Base-by-base conservation (phyloP, 1,140 invertebrate genomes). In the Steinernema feltiae region DNA sequence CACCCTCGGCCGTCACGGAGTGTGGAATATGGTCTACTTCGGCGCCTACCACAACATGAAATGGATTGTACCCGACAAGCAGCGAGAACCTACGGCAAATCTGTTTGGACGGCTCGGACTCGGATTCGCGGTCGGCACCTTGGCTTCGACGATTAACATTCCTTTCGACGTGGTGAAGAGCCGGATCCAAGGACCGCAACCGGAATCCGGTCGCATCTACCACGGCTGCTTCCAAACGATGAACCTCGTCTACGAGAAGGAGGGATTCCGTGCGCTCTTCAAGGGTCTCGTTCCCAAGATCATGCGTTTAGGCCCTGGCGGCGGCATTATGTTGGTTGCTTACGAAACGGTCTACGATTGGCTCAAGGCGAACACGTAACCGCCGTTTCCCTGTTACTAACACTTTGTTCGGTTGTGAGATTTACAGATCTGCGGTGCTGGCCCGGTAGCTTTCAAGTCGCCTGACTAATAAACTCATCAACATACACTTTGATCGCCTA, bases 111-210 rank as follows among this genome's bases (percentile, higher is more conserved):
- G 92, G 87, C 89, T 94, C 1, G 86, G 89, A 2, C 91, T 95
- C 76, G 94, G 94, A 69, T 94, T 97, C 83, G 88, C 89, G 27
- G 92, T 93, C 27, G 94, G 94, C 12, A 92, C 91, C 0, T 83
- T 95, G 21, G 93, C 91, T 27, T 95, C 93, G 0, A 91, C 91
- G 83, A 88, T 93, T 29, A 97, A 97, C 86, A 96, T 96, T 88
- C 94, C 94, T 30, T 96, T 95, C 88, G 94, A 97, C 87, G 94
- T 97, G 1, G 94, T 93, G 7, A 97, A 97, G 88, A 94, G 93
- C 83, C 89, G 94, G 75, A 96, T 97, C 79, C 94, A 96, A 80
- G 88, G 93, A 0, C 93, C 93, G 1, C 93, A 95, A 87, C 92
- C 92, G 1, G 87, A 90, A 7, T 85, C 89, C 0, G 91, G 90